These are phyloP conservation scores for Linepithema humile DNA, from an alignment of 1,140 invertebrate species.

Conservation along the genomic window DNA sequence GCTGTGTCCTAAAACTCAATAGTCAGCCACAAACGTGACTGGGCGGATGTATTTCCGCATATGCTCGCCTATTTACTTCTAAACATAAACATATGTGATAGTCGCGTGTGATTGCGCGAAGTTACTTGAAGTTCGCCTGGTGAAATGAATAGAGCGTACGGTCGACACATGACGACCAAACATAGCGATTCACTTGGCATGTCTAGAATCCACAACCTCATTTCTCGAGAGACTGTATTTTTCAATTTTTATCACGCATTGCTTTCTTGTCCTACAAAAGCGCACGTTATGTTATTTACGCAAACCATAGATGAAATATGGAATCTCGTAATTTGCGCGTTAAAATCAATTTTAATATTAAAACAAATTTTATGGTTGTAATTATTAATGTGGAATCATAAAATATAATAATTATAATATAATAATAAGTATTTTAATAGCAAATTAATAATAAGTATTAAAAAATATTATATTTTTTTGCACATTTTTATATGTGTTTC, in stretches of 20 bases:
- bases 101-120: slow-evolving; percentile 36
- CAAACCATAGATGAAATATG: too few relatives aligned
- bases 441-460: too few relatives aligned
- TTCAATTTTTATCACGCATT: not conserved
- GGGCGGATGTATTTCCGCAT: slow-evolving; percentile 9
- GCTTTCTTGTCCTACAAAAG: too few relatives aligned
- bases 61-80: slow-evolving; percentile 35
- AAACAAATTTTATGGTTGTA: too few relatives aligned
- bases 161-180: not conserved
- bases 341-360: too few relatives aligned
- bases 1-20: slow-evolving; percentile 47
- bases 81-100: slow-evolving; percentile 29
- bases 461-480: too few relatives aligned
- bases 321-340: too few relatives aligned
- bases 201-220: not conserved
- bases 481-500: too few relatives aligned
- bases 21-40: slow-evolving; percentile 53
- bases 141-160: not conserved
- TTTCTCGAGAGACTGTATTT: not conserved
- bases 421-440: too few relatives aligned
- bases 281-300: too few relatives aligned
- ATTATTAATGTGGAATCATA: too few relatives aligned
- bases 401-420: too few relatives aligned
- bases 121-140: not conserved
- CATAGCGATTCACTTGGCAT: not conserved